Conservation (phyloP, 2,888 invertebrate species). For the Autographa gamma region DNA sequence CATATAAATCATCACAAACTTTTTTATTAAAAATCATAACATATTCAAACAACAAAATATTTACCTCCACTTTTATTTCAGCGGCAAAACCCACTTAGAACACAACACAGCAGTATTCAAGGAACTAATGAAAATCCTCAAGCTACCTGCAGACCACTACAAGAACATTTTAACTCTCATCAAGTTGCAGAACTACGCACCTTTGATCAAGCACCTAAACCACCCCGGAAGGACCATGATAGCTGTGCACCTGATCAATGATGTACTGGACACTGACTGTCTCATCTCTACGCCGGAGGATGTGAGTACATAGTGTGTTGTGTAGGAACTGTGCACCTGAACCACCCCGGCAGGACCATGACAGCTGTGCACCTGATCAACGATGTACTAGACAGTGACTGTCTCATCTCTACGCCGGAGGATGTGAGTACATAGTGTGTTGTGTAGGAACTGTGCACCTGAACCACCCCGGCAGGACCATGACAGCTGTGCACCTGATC, state of each 20-base stretch:
- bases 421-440: conserved; percentile 89
- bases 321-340: conserved; percentile 69
- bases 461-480: conserved; percentile 96
- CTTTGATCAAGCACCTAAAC: conserved; percentile 95
- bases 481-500: conserved; percentile 96
- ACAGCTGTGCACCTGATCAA: conserved; percentile 96
- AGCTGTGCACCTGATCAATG: conserved; percentile 96
- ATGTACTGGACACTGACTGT: conserved; percentile 97
- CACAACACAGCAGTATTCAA: conserved; percentile 95
- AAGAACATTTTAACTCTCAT: conserved; percentile 96
- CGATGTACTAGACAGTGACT: conserved; percentile 97
- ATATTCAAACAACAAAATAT: background rate
- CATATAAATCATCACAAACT: too few species aligned
- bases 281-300: conserved; percentile 96
- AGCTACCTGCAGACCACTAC: conserved; percentile 98
- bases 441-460: background rate
- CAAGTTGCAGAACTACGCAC: conserved; percentile 95
- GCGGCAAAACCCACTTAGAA: conserved; percentile 89
- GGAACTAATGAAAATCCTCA: conserved; percentile 97
- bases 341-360: conserved; percentile 95
- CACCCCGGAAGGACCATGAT: conserved; percentile 95
- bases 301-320: conserved; percentile 81
- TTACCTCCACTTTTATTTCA: conserved; percentile 69
- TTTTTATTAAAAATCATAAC: background rate
- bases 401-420: conserved; percentile 95